These are phyloP conservation scores for Brachionus angularis DNA, from an alignment of 1,140 invertebrate genomes.

Conservation along the genomic window DNA sequence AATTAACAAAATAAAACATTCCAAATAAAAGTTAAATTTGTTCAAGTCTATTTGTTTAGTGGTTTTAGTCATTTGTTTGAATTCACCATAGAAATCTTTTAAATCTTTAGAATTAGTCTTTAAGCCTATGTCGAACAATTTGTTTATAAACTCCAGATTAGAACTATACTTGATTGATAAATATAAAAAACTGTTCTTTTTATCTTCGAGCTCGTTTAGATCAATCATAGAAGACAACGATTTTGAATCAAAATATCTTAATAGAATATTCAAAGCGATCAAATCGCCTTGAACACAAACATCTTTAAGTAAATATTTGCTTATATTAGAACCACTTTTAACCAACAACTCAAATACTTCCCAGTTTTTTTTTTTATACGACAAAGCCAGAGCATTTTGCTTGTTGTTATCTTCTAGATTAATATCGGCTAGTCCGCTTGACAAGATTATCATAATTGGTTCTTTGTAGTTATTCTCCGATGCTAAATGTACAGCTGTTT, in stretches of 20 bases:
- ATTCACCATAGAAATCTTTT: neutral
- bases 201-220: neutral
- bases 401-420: neutral
- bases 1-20: slow-evolving; percentile 14
- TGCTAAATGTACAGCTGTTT: slow-evolving; percentile 13
- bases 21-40: neutral
- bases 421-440: slow-evolving; percentile 13
- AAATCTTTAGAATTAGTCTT: slow-evolving; percentile 27
- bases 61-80: neutral
- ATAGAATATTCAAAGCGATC: slow-evolving; percentile 2
- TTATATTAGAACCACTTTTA: slow-evolving; percentile 25
- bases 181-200: slow-evolving; percentile 19
- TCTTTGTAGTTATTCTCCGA: slow-evolving; percentile 23
- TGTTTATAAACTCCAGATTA: slow-evolving; percentile 9
- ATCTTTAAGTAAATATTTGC: slow-evolving; percentile 7
- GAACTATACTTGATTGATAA: slow-evolving; percentile 12
- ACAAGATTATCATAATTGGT: slow-evolving; percentile 19
- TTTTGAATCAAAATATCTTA: slow-evolving; percentile 23
- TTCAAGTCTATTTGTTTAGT: neutral
- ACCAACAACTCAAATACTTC: slow-evolving; percentile 34
- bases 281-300: slow-evolving; percentile 28
- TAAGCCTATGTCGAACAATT: slow-evolving; percentile 5
- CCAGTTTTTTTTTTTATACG: slow-evolving; percentile 18
- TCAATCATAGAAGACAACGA: slow-evolving; percentile 2
- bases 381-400: neutral